Conservation (phyloP, 2,888 invertebrate genomes). For the Tachina fera region DNA sequence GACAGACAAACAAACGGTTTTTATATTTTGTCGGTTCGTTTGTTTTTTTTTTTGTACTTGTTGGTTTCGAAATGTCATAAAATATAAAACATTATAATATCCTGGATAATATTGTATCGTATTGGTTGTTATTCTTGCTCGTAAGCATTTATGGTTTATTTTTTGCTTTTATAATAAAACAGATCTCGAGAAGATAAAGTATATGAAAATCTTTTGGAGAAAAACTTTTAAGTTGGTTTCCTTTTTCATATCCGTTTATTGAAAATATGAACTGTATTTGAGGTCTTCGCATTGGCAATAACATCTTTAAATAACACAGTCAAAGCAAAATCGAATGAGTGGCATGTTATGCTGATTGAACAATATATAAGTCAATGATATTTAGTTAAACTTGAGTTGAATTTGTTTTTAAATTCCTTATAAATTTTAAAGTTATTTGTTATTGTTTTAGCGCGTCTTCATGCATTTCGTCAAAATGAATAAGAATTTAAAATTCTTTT, state of each 20-base stretch:
- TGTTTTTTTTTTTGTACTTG: constrained; percentile 23
- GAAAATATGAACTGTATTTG: constrained; percentile 32
- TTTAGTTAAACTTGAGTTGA: no score
- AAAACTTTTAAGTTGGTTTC: constrained; percentile 30
- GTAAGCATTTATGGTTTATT: background rate
- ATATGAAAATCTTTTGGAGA: constrained; percentile 30
- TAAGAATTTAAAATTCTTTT: no score
- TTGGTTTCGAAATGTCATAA: constrained; percentile 59
- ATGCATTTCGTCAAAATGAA: no score
- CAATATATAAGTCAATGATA: no score
- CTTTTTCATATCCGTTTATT: constrained; percentile 1
- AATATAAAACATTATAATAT: constrained; percentile 60
- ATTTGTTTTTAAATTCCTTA: no score
- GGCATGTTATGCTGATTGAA: no score
- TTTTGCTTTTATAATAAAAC: constrained; percentile 19
- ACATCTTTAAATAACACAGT: background rate
- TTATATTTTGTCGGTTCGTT: constrained; percentile 30
- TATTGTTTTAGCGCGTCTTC: no score
- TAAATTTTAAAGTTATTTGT: no score
- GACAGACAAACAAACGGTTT: constrained; percentile 5
- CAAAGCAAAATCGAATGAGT: background rate
- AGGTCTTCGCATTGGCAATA: constrained; percentile 13
- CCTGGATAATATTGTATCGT: constrained; percentile 27
- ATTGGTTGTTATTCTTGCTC: constrained; percentile 4
- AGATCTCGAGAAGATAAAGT: constrained; percentile 47